Evolutionary conservation across 2,888 invertebrate genomes (phyloP).

Genomic region (Pristionchus japonicus): DNA sequence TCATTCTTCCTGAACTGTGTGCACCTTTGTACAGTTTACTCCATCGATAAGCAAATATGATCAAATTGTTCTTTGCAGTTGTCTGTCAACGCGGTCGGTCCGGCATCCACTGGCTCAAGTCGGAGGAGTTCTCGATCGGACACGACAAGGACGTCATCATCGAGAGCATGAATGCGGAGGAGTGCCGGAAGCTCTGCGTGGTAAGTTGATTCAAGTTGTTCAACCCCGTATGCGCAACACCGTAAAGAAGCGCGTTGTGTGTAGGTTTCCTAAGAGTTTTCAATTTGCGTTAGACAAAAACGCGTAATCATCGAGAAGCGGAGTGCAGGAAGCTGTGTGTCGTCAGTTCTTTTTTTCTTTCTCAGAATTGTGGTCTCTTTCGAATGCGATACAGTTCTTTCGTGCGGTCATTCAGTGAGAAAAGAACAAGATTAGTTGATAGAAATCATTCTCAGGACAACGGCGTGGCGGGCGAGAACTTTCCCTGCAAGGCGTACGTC

Average conservation of each 20-base stretch:
- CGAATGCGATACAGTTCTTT: background rate
- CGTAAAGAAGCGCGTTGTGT: no score
- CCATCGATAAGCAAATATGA: no score
- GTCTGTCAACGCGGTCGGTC: slow-evolving; percentile 57
- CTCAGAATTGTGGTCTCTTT: no score
- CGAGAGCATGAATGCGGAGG: slow-evolving; percentile 59
- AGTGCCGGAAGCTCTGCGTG: slow-evolving; percentile 61
- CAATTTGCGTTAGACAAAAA: no score
- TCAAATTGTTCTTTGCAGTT: no score
- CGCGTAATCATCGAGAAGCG: no score
- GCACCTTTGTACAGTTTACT: no score
- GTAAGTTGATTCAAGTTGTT: no score
- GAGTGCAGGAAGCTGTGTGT: no score
- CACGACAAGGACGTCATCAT: slow-evolving; percentile 69
- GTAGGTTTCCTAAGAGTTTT: no score
- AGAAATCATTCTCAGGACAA: slow-evolving; percentile 59
- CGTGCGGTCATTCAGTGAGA: background rate
- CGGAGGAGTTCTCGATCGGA: slow-evolving; percentile 68
- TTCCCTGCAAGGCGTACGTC: slow-evolving; percentile 71
- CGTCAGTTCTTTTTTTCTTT: no score
- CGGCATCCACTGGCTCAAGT: slow-evolving; percentile 67
- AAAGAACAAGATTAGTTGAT: background rate
- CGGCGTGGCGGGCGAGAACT: slow-evolving; percentile 64
- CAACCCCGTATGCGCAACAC: no score
- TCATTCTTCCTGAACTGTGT: background rate